Conservation (phyloP, 2,888 invertebrate species). For the Phragmatobia fuliginosa region DNA sequence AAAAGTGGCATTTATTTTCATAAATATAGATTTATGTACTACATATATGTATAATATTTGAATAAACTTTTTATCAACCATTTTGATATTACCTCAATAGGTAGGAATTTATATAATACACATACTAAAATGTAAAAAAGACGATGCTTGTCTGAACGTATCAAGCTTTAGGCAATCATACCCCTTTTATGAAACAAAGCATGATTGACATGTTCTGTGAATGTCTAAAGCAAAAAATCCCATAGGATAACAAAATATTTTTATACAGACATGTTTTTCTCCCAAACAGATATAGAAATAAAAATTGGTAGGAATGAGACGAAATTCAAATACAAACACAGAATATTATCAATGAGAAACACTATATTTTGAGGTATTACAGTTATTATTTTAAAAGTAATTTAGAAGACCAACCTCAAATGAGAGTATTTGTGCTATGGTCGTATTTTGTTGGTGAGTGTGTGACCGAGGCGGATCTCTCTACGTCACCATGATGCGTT, state of each 20-base stretch:
- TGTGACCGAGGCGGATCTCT: too few species aligned
- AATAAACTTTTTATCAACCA: background rate
- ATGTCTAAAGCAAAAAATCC: background rate
- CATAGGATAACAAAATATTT: background rate
- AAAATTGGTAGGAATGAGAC: background rate
- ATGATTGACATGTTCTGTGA: background rate
- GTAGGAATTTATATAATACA: background rate
- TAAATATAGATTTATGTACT: too few species aligned
- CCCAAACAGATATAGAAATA: background rate
- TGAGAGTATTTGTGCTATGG: too few species aligned
- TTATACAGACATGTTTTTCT: background rate
- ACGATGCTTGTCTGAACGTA: background rate
- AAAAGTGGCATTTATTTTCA: too few species aligned
- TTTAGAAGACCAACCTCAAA: too few species aligned
- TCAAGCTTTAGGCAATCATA: background rate
- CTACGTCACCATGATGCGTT: too few species aligned
- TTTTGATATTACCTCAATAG: background rate
- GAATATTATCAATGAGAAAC: background rate
- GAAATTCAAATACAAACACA: background rate
- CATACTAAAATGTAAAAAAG: background rate
- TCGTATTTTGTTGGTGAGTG: too few species aligned
- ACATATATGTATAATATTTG: background rate
- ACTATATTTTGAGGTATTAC: background rate
- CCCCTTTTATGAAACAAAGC: background rate
- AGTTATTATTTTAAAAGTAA: too few species aligned